phyloP scores from a whole-genome alignment of 2,888 invertebrate species.

The Agrilus biguttatus region DNA sequence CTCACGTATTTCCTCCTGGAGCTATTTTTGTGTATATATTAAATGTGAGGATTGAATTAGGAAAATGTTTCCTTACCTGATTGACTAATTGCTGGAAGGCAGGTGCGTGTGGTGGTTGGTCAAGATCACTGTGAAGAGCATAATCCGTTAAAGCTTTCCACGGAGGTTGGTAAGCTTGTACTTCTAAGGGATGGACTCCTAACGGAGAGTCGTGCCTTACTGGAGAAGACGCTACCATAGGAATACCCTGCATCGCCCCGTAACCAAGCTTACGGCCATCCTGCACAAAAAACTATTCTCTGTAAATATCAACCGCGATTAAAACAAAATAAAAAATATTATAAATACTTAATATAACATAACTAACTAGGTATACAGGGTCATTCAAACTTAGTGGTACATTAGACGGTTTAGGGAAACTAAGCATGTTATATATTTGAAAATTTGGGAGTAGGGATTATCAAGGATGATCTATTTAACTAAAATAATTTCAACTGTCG shows the following conservation, averaged over 20 bases:
- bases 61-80: conserved; percentile 47
- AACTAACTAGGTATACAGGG: no score
- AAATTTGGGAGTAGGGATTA: no score
- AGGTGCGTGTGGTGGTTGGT: conserved; percentile 68
- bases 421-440: no score
- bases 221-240: conserved; percentile 92
- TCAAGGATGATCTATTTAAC: no score
- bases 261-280: conserved; percentile 89
- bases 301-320: conserved; percentile 20
- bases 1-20: no score
- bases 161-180: conserved; percentile 87
- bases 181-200: conserved; percentile 77
- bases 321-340: no score
- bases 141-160: conserved; percentile 96
- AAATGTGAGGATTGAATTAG: no score
- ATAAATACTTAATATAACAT: no score
- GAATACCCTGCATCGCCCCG: conserved; percentile 92
- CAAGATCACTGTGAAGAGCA: conserved; percentile 87
- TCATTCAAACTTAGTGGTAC: no score
- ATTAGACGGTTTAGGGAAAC: no score
- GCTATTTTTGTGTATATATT: no score
- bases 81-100: conserved; percentile 95
- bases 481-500: no score
- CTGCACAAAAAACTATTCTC: conserved; percentile 46
- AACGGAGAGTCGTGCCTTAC: conserved; percentile 80